Base-by-base conservation (phyloP, 2,888 invertebrate species). In the Crematogaster levior region DNA sequence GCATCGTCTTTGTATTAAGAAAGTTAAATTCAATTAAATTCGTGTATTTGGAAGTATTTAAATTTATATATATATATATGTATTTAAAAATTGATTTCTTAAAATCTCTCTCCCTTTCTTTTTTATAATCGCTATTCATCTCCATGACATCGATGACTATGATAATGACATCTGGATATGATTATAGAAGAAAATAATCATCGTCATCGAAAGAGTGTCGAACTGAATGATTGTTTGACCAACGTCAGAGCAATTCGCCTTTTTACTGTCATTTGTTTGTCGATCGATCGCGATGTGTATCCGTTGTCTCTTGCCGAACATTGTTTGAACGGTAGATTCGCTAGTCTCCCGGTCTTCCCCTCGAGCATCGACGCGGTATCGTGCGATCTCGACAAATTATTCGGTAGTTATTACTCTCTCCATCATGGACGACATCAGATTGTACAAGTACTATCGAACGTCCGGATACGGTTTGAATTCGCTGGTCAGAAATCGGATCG, bases 391-490 rank as follows among this genome's bases (percentile, higher is more conserved):
- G 85, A 89, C 83, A 89, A 91, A 91, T 91, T 91, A 87, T 88
- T 86, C 70, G 77, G 87, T 87, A 53, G 61, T 85, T 85, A 65
- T 74, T 84, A 70, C 82, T 80, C 79, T 60, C 27, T 58, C 53
- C 24, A 61, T 80, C 82, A 93, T 93, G 93, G 91, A 91, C 72
- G 89, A 89, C 79, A 82, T 66, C 65, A 88, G 84, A 77, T 61
- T 91, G 46, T 85, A 89, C 86, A 91, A 89, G 87, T 91, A 92
- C 85, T 91, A 93, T 83, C 92, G 89, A 40, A 75, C 90, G 27
- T 84, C 88, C 63, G 83, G 87, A 43, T 89, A 84, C 72, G 88
- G 88, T 34, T 87, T 85, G 21, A 86, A 87, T 27, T 83, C 88
- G 72, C 75, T 92, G 90, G 92, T 92, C 58, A 86, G 91, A 63